These are phyloP conservation scores for Doryteuthis pealeii DNA, from an alignment of 1,140 invertebrate genomes.

Conservation along the genomic window DNA sequence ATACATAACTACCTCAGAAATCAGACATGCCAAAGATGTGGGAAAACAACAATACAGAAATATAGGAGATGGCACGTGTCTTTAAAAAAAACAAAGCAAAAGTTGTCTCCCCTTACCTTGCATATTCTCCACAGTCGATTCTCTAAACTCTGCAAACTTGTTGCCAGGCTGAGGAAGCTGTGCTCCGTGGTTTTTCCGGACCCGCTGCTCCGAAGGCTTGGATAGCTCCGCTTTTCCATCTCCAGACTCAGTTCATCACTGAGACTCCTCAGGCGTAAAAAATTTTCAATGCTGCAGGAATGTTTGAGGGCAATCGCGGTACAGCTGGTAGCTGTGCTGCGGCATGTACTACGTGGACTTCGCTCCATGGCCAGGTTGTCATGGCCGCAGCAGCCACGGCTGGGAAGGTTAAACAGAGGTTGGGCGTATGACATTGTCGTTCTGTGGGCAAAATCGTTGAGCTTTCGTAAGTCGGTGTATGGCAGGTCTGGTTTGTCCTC, in stretches of 20 bases:
- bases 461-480: not conserved
- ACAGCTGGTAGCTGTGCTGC: not conserved
- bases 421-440: not conserved
- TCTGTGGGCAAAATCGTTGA: not conserved
- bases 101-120: not conserved
- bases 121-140: not conserved
- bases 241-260: not conserved
- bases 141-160: not conserved
- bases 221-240: not conserved
- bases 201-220: not conserved
- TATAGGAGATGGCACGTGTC: too few relatives aligned
- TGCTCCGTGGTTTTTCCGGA: not conserved
- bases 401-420: not conserved
- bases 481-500: not conserved
- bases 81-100: too few relatives aligned
- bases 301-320: not conserved
- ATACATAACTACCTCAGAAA: too few relatives aligned
- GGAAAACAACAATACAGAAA: too few relatives aligned
- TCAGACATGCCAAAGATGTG: too few relatives aligned
- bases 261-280: not conserved
- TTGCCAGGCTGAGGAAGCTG: not conserved
- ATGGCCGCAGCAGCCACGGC: not conserved
- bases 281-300: constrained; percentile 3
- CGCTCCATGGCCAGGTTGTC: not conserved
- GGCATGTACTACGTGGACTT: not conserved